These are phyloP conservation scores for Stomorhina lunata DNA, from an alignment of 2,888 invertebrate genomes.

Conservation along the genomic window DNA sequence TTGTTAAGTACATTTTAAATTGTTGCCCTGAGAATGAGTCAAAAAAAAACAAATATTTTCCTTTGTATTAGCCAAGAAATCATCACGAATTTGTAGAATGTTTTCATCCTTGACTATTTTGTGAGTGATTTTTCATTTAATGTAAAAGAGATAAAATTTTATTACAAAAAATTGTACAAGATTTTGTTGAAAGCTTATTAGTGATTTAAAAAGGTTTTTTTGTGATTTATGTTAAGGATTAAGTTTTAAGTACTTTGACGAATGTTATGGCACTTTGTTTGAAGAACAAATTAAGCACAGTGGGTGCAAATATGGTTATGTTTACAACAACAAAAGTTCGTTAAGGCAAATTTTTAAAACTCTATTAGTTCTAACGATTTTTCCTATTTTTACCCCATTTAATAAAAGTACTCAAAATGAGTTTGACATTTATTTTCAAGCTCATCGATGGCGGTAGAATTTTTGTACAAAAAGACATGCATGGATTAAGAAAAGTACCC, in stretches of 20 bases:
- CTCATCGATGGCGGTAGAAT: too few relatives aligned
- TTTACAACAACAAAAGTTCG: not conserved
- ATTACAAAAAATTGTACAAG: slow-evolving; percentile 1
- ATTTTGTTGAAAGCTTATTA: slow-evolving; percentile 24
- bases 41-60: not conserved
- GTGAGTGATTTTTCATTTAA: not conserved
- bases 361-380: too few relatives aligned
- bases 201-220: slow-evolving; percentile 32
- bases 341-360: too few relatives aligned
- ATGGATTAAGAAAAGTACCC: too few relatives aligned
- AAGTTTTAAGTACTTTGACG: not conserved
- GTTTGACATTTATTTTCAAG: too few relatives aligned
- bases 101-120: not conserved
- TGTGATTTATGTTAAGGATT: not conserved
- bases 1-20: slow-evolving; percentile 46
- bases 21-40: slow-evolving; percentile 35
- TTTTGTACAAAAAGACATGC: too few relatives aligned
- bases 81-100: not conserved
- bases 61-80: not conserved
- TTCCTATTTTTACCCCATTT: too few relatives aligned
- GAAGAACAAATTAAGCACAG: not conserved
- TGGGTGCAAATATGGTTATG: not conserved
- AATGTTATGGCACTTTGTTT: not conserved
- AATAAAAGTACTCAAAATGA: too few relatives aligned
- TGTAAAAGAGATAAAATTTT: slow-evolving; percentile 18